Percentiles rank a stretch among this genome's conserved stretches.
These are phyloP conservation scores for Metaphire vulgaris DNA, from an alignment of 1,140 invertebrate genomes.

Conservation along the genomic window DNA sequence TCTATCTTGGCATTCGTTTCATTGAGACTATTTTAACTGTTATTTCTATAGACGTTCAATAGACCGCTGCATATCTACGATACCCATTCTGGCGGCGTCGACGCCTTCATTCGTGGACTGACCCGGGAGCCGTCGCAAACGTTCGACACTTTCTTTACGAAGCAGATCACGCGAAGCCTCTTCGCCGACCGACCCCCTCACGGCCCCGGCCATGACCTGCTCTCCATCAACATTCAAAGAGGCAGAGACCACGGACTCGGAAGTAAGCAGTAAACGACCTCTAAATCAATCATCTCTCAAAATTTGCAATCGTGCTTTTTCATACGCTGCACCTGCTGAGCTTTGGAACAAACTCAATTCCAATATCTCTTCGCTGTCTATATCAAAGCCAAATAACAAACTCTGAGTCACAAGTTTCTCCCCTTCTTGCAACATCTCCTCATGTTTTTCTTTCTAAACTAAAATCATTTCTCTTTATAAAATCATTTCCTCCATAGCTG, in stretches of 20 bases:
- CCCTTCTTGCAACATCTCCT: too few relatives aligned
- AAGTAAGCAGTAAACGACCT: conserved; percentile 10
- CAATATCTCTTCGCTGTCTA: too few relatives aligned
- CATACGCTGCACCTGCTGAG: too few relatives aligned
- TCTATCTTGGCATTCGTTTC: too few relatives aligned
- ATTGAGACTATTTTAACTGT: too few relatives aligned
- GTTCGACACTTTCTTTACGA: conserved; percentile 86
- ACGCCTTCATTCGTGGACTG: conserved; percentile 82
- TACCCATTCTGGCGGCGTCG: conserved; percentile 86
- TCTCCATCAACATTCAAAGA: conserved; percentile 74
- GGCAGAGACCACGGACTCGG: conserved; percentile 52
- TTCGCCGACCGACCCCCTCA: conserved; percentile 75
- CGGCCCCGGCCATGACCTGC: conserved; percentile 64
- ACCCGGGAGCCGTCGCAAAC: conserved; percentile 82
- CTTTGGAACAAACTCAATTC: too few relatives aligned
- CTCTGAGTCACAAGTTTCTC: too few relatives aligned
- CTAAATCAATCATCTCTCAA: neutral
- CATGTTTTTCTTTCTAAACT: too few relatives aligned
- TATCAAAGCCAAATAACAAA: too few relatives aligned
- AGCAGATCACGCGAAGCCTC: conserved; percentile 72
- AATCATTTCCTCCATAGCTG: too few relatives aligned
- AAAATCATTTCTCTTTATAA: too few relatives aligned
- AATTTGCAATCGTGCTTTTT: too few relatives aligned
- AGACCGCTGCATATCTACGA: conserved; percentile 11
- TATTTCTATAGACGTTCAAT: conserved; percentile 6